Conservation (phyloP, 2,797 vertebrate genomes). For the Pogoniulus pusillus region DNA sequence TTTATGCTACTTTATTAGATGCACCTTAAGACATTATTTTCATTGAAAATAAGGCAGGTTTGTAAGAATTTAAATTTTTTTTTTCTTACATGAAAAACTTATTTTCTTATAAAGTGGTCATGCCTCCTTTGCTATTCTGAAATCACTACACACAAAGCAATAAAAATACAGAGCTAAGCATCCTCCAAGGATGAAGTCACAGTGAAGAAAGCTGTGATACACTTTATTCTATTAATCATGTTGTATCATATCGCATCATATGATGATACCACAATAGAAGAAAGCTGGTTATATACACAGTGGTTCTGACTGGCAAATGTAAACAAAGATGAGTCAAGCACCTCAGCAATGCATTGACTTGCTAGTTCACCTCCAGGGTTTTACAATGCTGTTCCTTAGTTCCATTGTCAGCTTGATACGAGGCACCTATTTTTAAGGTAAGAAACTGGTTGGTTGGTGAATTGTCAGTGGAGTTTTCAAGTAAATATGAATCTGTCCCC, state of each 20-base stretch:
- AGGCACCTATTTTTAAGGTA: conserved; percentile 56
- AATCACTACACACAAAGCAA: conserved; percentile 53
- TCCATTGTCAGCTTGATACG: neutral
- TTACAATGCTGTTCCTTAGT: neutral
- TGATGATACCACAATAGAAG: conserved; percentile 42
- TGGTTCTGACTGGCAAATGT: conserved; percentile 61
- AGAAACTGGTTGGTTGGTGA: neutral
- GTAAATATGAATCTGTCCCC: neutral
- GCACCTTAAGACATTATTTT: conserved; percentile 55
- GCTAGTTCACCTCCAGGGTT: neutral
- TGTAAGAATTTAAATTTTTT: conserved; percentile 22
- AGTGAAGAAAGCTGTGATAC: conserved; percentile 64
- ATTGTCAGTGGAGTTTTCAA: neutral
- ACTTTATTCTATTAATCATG: conserved; percentile 30
- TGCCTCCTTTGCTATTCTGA: conserved; percentile 22
- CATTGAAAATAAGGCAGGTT: conserved; percentile 70
- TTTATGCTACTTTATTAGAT: conserved; percentile 49
- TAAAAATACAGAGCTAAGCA: conserved; percentile 48
- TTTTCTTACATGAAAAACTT: conserved; percentile 18
- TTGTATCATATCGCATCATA: conserved; percentile 18
- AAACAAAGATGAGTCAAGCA: conserved; percentile 67
- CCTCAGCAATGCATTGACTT: conserved; percentile 25
- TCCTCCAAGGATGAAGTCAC: conserved; percentile 66
- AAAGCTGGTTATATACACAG: conserved; percentile 65
- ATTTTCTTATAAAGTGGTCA: conserved; percentile 8